Conservation (phyloP, 1,140 invertebrate species). For the Cecropterus lyciades region DNA sequence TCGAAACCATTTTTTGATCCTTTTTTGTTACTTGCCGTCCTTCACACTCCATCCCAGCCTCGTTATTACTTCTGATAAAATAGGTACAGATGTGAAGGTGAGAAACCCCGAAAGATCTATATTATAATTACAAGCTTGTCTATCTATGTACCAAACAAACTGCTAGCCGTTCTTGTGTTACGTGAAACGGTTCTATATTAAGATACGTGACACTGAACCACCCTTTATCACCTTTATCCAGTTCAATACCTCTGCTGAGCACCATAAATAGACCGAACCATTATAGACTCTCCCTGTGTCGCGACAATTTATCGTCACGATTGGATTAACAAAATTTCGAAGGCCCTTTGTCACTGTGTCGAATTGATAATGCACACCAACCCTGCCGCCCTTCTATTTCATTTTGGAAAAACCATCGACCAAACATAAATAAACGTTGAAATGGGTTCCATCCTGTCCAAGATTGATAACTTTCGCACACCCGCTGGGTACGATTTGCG, state of each 20-base stretch:
- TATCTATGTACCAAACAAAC: no score
- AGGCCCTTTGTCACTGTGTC: conserved; percentile 32
- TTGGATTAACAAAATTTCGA: conserved; percentile 34
- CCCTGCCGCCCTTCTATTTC: conserved; percentile 58
- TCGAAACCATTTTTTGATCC: no score
- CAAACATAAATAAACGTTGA: conserved; percentile 77
- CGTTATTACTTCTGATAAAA: no score
- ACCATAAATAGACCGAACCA: conserved; percentile 20
- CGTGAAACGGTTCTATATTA: background rate
- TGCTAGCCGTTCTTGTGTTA: no score
- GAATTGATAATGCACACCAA: conserved; percentile 42
- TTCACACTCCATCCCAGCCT: no score
- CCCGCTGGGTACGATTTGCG: conserved; percentile 71
- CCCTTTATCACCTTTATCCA: conserved; percentile 27
- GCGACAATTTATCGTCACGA: conserved; percentile 23
- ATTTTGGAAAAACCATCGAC: conserved; percentile 67
- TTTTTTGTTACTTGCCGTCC: no score
- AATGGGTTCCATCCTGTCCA: conserved; percentile 68
- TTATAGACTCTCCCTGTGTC: conserved; percentile 6
- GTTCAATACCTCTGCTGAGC: conserved; percentile 24
- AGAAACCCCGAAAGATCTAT: no score
- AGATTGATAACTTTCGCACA: conserved; percentile 75
- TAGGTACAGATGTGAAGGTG: no score
- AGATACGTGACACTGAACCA: conserved; percentile 1
- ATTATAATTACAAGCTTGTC: no score